A percentile compares a stretch with the other conserved stretches of the same genome.
These are phyloP conservation scores for Diarsia mendica DNA, from an alignment of 2,888 invertebrate species.

Conservation along the genomic window DNA sequence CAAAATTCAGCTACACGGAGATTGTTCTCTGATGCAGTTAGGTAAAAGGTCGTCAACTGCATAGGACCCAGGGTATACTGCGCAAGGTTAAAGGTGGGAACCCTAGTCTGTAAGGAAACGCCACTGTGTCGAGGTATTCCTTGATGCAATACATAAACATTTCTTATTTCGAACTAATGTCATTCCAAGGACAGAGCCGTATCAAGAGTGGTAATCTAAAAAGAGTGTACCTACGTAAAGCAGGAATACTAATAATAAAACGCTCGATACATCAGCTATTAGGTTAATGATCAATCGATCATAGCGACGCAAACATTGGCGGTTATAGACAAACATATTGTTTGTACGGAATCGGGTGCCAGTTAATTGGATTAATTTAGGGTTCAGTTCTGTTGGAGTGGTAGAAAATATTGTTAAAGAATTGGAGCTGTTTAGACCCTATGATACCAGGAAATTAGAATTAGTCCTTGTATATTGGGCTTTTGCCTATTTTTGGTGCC, in stretches of 20 bases:
- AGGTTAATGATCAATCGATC: constrained; percentile 83
- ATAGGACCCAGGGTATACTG: too few species aligned
- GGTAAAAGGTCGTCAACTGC: too few species aligned
- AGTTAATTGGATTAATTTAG: constrained; percentile 73
- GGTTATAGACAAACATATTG: constrained; percentile 63
- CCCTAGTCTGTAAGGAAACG: not conserved
- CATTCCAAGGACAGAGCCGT: constrained; percentile 5
- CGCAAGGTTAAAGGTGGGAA: too few species aligned
- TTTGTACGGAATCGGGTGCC: constrained; percentile 67
- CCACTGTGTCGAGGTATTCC: not conserved
- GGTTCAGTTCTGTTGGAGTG: constrained; percentile 37
- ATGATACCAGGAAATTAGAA: not conserved
- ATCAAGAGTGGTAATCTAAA: constrained; percentile 36
- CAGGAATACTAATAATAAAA: constrained; percentile 49
- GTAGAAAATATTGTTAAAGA: not conserved
- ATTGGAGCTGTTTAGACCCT: too few species aligned
- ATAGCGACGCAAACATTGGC: constrained; percentile 74
- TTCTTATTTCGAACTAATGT: not conserved
- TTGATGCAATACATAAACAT: not conserved
- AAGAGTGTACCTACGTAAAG: constrained; percentile 23
- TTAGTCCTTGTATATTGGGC: not conserved
- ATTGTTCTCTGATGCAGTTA: too few species aligned
- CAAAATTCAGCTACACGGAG: not conserved
- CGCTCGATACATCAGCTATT: constrained; percentile 70
- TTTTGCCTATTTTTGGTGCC: too few species aligned